phyloP scores from a whole-genome alignment of 1,140 invertebrate genomes.

The Chionoecetes opilio region DNA sequence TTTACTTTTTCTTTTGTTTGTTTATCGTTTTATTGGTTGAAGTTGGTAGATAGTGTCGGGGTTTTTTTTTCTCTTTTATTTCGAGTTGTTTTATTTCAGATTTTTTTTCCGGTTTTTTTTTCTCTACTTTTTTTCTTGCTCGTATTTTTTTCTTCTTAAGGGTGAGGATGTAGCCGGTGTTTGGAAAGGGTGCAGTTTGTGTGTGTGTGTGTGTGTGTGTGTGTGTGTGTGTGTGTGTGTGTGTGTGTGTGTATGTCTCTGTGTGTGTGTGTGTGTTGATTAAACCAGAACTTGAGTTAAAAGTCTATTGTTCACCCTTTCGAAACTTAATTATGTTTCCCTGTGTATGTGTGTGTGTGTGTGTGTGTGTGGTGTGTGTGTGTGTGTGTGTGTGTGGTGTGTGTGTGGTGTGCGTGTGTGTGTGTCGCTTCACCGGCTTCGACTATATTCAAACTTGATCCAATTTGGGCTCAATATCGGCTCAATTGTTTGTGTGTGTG shows the following conservation, averaged over 20 bases:
- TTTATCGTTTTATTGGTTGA: constrained; percentile 21
- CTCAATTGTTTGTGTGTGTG: neutral
- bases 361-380: constrained; percentile 27
- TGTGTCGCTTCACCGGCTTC: neutral
- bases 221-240: too few relatives aligned
- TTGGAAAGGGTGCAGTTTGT: too few relatives aligned
- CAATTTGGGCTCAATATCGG: constrained; percentile 2
- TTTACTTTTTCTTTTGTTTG: neutral
- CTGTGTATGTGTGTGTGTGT: too few relatives aligned
- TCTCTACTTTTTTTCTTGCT: too few relatives aligned
- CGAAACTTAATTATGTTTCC: too few relatives aligned
- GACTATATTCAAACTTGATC: neutral
- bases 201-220: too few relatives aligned
- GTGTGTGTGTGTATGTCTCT: too few relatives aligned
- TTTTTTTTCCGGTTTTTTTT: neutral
- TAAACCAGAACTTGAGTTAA: too few relatives aligned
- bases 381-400: constrained; percentile 27
- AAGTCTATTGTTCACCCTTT: too few relatives aligned
- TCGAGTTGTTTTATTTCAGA: neutral
- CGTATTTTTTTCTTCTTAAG: too few relatives aligned
- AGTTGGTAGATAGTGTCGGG: neutral
- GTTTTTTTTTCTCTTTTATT: neutral
- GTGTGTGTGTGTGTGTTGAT: too few relatives aligned
- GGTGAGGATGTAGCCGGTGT: too few relatives aligned
- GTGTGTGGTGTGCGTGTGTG: neutral